Evolutionary conservation across 1,140 invertebrate species (phyloP), one percentile per base, ranked within the genome.

Genomic region (Anastrepha ludens): DNA sequence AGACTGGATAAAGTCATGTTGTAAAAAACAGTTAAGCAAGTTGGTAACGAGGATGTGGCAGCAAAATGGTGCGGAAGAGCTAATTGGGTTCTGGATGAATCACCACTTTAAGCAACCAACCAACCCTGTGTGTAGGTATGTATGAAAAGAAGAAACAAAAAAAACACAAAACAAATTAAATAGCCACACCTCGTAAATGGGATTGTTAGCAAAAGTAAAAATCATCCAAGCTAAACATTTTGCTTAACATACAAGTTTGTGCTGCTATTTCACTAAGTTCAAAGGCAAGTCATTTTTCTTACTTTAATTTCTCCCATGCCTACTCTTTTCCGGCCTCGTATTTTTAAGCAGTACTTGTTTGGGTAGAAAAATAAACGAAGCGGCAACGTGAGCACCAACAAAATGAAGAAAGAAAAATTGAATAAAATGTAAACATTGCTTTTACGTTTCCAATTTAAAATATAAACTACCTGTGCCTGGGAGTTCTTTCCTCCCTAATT

Each of bases 401-500:
- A 11, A 55, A 55, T 55, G 11, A 55, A 55, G 2, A 2, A 3
- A 55, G 50, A 55, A 55, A 55, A 55, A 55, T 8, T 6, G 39
- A n/a, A 44, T 44, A 44, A 74, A 11, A 6, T 44, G 13, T 62
- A 62, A 17, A 62, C 55, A 67, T 74, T 41, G 67, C 17, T 17
- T 47, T 47, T n/a, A 81, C 74, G 47, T 81, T 81, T 44, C 47
- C 74, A 81, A 81, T 81, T 81, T 50, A 55, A 81, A 29, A 81
- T 47, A 81, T 81, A 55, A 55, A 81, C 47, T 81, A 55, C 74
- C 74, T 55, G 70, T 15, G 47, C 8, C 55, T 81, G 8, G 47
- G 17, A 47, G 50, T 29, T 81, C 17, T 55, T 58, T 50, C 4
- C 2, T n/a, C 0, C 20, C 50, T 78, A 55, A 11, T 55, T 11